Conservation (phyloP, 2,797 vertebrate genomes). For the Phoeniculus purpureus region DNA sequence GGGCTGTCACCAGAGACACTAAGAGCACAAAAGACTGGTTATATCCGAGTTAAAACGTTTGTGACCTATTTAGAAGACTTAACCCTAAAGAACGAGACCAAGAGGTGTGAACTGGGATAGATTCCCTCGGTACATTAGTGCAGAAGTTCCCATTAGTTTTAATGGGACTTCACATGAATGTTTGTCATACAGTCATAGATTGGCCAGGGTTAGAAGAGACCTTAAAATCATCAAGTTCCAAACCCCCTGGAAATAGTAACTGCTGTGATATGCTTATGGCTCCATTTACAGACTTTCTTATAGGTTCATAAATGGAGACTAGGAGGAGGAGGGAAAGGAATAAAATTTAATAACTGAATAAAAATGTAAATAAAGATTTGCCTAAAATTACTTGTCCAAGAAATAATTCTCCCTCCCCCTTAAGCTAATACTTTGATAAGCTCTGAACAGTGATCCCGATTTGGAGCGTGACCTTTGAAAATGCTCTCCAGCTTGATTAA, state of each 20-base stretch:
- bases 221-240: too few relatives aligned
- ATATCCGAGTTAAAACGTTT: not conserved
- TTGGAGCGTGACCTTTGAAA: constrained; percentile 99
- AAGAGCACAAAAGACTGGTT: not conserved
- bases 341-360: constrained; percentile 99
- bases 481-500: constrained; percentile 98
- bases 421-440: constrained; percentile 93
- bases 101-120: not conserved
- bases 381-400: constrained; percentile 97
- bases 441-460: constrained; percentile 93
- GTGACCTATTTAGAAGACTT: not conserved
- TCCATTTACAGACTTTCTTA: constrained; percentile 85
- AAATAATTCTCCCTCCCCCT: constrained; percentile 95
- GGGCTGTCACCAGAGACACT: not conserved
- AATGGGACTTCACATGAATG: not conserved
- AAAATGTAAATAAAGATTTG: constrained; percentile 99
- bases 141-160: not conserved
- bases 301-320: constrained; percentile 89
- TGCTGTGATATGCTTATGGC: constrained; percentile 81
- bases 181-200: not conserved
- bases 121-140: not conserved
- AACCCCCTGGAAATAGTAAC: constrained; percentile 76
- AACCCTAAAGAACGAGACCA: accelerated
- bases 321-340: constrained; percentile 87
- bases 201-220: too few relatives aligned